phyloP scores from a whole-genome alignment of 1,140 invertebrate genomes.

The Aleiodes sp. region DNA sequence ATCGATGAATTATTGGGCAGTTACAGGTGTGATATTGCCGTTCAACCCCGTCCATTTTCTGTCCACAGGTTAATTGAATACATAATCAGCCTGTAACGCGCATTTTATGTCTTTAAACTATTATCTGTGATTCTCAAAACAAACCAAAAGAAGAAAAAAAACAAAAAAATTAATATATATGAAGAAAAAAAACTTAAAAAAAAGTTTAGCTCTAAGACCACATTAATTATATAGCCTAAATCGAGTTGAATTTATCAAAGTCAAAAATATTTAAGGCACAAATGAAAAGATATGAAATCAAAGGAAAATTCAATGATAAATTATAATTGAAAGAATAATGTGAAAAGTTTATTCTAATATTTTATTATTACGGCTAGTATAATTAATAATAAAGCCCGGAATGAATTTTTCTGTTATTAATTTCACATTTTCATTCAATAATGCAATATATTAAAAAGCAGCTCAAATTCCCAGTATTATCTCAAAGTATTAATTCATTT shows the following conservation, averaged over 20 bases:
- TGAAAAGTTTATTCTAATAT: too few relatives aligned
- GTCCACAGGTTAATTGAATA: conserved; percentile 22
- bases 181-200: not conserved
- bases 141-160: not conserved
- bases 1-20: not conserved
- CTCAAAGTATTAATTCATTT: not conserved
- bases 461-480: not conserved
- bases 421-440: not conserved
- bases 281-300: not conserved
- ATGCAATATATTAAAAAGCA: not conserved
- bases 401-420: not conserved
- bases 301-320: not conserved
- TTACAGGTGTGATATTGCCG: conserved; percentile 27
- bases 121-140: conserved; percentile 41
- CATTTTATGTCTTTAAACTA: conserved; percentile 29
- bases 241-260: not conserved
- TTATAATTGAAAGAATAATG: too few relatives aligned
- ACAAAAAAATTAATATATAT: not conserved
- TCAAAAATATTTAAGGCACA: conserved; percentile 2
- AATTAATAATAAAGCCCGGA: too few relatives aligned
- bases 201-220: not conserved
- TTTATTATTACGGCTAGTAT: too few relatives aligned
- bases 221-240: not conserved
- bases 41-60: conserved; percentile 45
- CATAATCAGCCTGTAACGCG: conserved; percentile 16